These are phyloP conservation scores for Athalia rosae DNA, from an alignment of 2,888 invertebrate genomes.

Conservation along the genomic window DNA sequence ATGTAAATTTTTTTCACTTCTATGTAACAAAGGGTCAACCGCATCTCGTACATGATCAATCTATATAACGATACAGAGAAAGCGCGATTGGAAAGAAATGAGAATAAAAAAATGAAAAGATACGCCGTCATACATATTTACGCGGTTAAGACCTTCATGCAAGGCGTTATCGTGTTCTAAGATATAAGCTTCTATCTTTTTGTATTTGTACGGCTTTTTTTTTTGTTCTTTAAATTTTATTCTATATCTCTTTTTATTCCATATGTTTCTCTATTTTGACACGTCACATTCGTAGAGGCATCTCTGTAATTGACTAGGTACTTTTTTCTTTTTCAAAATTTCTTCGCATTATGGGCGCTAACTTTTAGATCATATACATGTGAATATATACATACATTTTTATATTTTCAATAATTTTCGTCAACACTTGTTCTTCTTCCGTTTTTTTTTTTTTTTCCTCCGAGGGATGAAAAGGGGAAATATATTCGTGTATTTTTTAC, in stretches of 20 bases:
- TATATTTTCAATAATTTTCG: no score
- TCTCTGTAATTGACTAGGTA: conserved; percentile 72
- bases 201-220: not conserved
- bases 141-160: conserved; percentile 52
- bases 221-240: conserved; percentile 2
- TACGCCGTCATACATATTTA: conserved; percentile 39
- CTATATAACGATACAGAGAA: conserved; percentile 50
- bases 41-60: not conserved
- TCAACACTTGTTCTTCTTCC: no score
- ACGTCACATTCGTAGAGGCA: conserved; percentile 67
- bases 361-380: no score
- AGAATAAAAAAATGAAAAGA: conserved; percentile 45
- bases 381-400: no score
- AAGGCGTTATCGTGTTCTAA: conserved; percentile 40
- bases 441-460: no score
- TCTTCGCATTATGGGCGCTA: no score
- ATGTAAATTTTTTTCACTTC: no score
- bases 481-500: conserved; percentile 44
- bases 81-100: conserved; percentile 52
- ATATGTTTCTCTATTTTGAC: conserved; percentile 48
- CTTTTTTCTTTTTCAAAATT: conserved; percentile 53
- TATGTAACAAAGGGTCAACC: no score
- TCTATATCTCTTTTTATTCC: not conserved
- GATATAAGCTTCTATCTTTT: conserved; percentile 1
- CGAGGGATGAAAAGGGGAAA: no score